Base-by-base conservation (phyloP, 2,797 vertebrate genomes). In the Hephaestus fuliginosus region DNA sequence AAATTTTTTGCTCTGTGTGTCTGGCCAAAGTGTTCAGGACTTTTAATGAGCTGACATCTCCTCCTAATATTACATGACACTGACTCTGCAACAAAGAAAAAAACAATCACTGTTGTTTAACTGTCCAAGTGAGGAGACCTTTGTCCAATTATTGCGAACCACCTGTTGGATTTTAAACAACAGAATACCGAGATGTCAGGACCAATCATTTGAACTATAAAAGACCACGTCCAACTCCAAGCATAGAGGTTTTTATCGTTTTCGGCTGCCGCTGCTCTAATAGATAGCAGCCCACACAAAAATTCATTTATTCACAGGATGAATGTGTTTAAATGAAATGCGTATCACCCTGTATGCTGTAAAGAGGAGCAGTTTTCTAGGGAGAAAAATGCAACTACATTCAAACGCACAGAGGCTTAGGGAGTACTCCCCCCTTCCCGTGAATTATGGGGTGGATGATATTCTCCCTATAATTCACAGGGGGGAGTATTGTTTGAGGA, bases 131-230 rank as follows among this genome's bases (percentile, higher is more conserved):
- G 70, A 51, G 22, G 25, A 61, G 43, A 71, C 63, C 46, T 46
- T 61, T n/a, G 52, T 70, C 70, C 56, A 81, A 44, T 82, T 74
- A 72, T 52, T 69, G 30, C 20, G 39, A 85, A 76, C 78, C 88
- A 89, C 87, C 89, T 89, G 91, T 63, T 88, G 41, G 64, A 74
- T 51, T 84, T 73, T 53, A 89, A 88, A 86, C 80, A 81, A 53
- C 44, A 46, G 36, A 86, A 83, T 57, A 80, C 52, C 55, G 0
- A 77, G 33, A 83, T 52, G 87, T 91, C 89, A 86, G 56, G 13
- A 81, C 25, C 49, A 83, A 91, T 90, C 41, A 70, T 51, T 30
- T 73, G 46, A 82, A 70, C 65, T 74, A 70, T 76, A 63, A 43
- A 33, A 76, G 73, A 89, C 43, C 51, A n/a, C 46, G 55, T 79